Percentiles rank a stretch among this genome's conserved stretches.
Evolutionary conservation across 37 sponge, comb jelly and placozoan genomes (phyloP).

Genomic region (Beroe ovata): DNA sequence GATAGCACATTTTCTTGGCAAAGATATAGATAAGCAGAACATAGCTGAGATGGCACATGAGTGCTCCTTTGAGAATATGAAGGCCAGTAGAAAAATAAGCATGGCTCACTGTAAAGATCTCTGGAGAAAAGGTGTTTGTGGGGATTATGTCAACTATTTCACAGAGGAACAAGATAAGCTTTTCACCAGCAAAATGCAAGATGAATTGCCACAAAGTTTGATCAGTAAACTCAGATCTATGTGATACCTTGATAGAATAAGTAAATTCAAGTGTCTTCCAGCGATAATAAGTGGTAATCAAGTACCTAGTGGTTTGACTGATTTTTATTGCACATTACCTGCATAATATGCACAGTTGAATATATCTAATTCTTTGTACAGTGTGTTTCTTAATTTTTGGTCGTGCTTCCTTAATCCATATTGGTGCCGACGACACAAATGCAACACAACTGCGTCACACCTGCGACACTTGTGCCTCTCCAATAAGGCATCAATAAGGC

Average conservation of each 20-base stretch:
- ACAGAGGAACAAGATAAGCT: conserved; percentile 7
- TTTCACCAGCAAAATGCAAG: background rate
- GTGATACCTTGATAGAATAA: background rate
- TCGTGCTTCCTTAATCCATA: no score
- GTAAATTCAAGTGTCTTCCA: no score
- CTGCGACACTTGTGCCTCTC: no score
- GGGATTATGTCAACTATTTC: conserved; percentile 49
- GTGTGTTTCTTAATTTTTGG: no score
- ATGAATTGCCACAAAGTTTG: background rate
- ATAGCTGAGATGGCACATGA: background rate
- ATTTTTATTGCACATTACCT: no score
- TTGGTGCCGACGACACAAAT: no score
- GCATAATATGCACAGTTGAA: no score
- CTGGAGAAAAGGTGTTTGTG: conserved; percentile 43
- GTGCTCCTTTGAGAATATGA: conserved; percentile 28
- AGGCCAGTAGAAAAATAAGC: background rate
- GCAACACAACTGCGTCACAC: no score
- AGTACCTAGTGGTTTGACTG: no score
- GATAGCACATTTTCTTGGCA: conserved; percentile 2
- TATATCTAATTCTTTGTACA: no score
- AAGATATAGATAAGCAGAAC: background rate
- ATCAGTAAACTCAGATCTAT: background rate
- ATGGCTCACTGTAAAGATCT: conserved; percentile 41
- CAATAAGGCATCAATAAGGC: no score
- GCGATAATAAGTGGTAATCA: no score